Base-by-base conservation (phyloP, 1,140 invertebrate species). In the Eufriesea mexicana region DNA sequence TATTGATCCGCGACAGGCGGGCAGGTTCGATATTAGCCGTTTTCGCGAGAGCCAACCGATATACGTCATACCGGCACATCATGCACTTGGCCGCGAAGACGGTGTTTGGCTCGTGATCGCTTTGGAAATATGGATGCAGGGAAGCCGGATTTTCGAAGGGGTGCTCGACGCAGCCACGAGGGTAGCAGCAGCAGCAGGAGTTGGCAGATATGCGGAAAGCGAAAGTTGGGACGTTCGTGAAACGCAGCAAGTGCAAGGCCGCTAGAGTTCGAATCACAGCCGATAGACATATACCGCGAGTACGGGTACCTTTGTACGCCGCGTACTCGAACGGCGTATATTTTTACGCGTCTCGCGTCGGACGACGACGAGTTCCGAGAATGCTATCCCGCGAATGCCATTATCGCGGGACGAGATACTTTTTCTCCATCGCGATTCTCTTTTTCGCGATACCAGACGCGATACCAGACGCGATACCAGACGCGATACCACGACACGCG, bases 1-100 rank as follows among this genome's bases (percentile, higher is more conserved):
- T 94, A 94, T 94, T 94, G 94, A 94, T 94, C 94, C 91, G 89
- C 90, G 79, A 79, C 68, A 76, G 86, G 79, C 89, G 84, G 88
- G 87, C 87, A 88, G 90, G 89, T 92, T 94, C 89, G 89, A 94
- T 92, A 91, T 93, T 94, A 90, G 91, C 84, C 88, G 87, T 91
- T 93, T 92, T 91, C 89, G 90, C 91, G 85, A 81, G 72, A 81
- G 72, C 62, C 59, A 77, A 64, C 76, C 75, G 79, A 88, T 84
- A 73, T 91, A 92, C 90, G 91, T 91, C 91, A 93, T 51, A 6
- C 49, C 78, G 86, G 79, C 72, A 81, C 66, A 86, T 86, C 85
- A 84, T 86, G 86, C 61, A 62, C 79, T 55, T 59, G 71, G 51
- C 51, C 47, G 61, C 28, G 47, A 9, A 45, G 42, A 68, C n/a